phyloP scores from a whole-genome alignment of 92 coral and sea anemone species.

The Heteractis magnifica region DNA sequence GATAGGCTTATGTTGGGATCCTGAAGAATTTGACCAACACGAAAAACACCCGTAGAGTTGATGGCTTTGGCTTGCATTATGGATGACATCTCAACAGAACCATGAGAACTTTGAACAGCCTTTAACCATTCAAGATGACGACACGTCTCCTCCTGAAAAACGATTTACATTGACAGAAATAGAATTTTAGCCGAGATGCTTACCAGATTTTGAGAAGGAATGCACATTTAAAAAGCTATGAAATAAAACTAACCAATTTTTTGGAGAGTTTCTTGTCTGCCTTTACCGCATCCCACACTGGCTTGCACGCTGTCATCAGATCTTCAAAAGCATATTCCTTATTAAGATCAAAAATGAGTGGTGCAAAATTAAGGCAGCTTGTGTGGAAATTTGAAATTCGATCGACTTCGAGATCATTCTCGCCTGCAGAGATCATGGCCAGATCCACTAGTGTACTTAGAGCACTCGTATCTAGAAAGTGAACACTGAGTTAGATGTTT shows the following conservation, averaged over 20 bases:
- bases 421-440: slow-evolving; percentile 47
- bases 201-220: neutral
- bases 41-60: slow-evolving; percentile 73
- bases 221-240: neutral
- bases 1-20: slow-evolving; percentile 1
- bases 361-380: slow-evolving; percentile 81
- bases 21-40: slow-evolving; percentile 33
- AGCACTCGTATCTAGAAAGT: slow-evolving; percentile 40
- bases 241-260: slow-evolving; percentile 49
- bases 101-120: slow-evolving; percentile 75
- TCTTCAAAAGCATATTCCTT: slow-evolving; percentile 49
- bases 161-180: neutral
- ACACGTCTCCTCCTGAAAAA: slow-evolving; percentile 46
- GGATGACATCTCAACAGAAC: slow-evolving; percentile 90
- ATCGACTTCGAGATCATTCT: slow-evolving; percentile 71
- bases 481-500: neutral
- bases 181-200: no score
- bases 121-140: slow-evolving; percentile 77
- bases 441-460: slow-evolving; percentile 41
- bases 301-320: slow-evolving; percentile 56
- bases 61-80: slow-evolving; percentile 75
- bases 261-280: slow-evolving; percentile 40
- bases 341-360: slow-evolving; percentile 61
- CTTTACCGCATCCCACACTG: slow-evolving; percentile 70
- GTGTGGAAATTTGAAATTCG: slow-evolving; percentile 77